phyloP scores from a whole-genome alignment of 92 coral and sea anemone species.

The Parazoanthus atlanticus region DNA sequence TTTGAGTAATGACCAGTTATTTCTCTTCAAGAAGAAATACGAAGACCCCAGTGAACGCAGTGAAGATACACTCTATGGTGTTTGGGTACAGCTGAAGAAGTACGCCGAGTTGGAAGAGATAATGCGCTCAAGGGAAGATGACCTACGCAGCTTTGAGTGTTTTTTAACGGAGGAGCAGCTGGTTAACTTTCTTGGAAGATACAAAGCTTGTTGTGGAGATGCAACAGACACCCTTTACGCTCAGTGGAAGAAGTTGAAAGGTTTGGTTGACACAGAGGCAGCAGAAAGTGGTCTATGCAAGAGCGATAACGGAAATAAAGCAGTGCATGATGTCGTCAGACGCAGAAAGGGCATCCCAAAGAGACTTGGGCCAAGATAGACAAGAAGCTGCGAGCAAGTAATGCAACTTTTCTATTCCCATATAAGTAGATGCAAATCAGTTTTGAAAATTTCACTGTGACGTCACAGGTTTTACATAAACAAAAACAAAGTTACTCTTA shows the following conservation, averaged over 20 bases:
- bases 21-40: neutral
- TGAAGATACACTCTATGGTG: neutral
- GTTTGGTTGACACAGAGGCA: neutral
- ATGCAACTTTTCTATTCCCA: too few species aligned
- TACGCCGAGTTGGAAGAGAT: neutral
- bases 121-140: neutral
- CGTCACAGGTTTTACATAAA: too few species aligned
- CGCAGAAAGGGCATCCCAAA: conserved; percentile 6
- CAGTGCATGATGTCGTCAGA: neutral
- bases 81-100: neutral
- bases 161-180: neutral
- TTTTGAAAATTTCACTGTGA: too few species aligned
- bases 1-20: neutral
- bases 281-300: neutral
- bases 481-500: too few species aligned
- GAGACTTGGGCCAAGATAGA: neutral
- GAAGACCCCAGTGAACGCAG: neutral
- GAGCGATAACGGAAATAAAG: neutral
- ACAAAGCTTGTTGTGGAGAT: neutral
- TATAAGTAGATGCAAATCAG: too few species aligned
- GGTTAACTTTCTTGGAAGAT: neutral
- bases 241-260: neutral
- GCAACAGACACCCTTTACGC: neutral
- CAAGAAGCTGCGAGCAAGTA: neutral
- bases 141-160: neutral